Evolutionary conservation across 2,113 vertebrate species (phyloP).

Genomic region (Orcinus orca): DNA sequence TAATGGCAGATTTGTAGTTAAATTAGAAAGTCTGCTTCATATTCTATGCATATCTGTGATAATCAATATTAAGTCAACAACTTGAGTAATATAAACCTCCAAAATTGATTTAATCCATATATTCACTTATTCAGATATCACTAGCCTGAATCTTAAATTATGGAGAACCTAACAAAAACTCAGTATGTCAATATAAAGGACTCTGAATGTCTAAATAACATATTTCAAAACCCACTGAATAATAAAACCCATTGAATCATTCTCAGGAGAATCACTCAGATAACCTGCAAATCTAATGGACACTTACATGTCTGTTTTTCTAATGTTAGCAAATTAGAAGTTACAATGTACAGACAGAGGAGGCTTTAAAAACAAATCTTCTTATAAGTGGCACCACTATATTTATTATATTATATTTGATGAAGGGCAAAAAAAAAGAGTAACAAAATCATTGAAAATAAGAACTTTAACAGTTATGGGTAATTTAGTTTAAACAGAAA

Average conservation of each 20-base stretch:
- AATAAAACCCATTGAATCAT: background rate
- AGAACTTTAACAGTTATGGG: background rate
- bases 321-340: background rate
- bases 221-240: background rate
- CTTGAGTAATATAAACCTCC: background rate
- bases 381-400: background rate
- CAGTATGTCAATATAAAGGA: background rate
- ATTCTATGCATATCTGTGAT: background rate
- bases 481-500: background rate
- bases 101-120: background rate
- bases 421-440: background rate
- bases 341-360: background rate
- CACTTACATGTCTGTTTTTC: background rate
- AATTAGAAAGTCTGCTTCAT: background rate
- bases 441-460: background rate
- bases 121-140: background rate
- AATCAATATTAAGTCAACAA: background rate
- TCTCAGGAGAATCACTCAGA: background rate
- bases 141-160: background rate
- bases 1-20: background rate
- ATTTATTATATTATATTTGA: background rate
- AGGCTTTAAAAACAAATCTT: background rate
- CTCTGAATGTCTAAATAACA: background rate
- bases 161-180: background rate
- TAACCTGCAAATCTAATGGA: background rate